Percentiles rank a stretch among this genome's conserved stretches.
These are phyloP conservation scores for Nemotelus pantherinus DNA, from an alignment of 2,888 invertebrate species.

Conservation along the genomic window DNA sequence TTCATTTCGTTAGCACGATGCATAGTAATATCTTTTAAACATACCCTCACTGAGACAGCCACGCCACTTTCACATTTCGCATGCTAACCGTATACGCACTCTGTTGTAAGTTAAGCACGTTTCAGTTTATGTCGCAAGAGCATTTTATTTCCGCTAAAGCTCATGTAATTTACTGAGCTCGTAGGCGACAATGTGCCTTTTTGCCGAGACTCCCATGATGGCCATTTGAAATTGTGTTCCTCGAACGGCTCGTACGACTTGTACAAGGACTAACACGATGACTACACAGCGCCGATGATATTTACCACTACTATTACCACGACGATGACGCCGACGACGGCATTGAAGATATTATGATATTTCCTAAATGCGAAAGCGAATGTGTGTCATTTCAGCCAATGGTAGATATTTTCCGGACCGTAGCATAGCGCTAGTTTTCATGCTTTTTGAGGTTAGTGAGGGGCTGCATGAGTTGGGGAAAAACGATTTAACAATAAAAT, in stretches of 20 bases:
- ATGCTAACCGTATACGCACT: no score
- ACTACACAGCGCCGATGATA: neutral
- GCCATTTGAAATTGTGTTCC: conserved; percentile 43
- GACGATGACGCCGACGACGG: conserved; percentile 16
- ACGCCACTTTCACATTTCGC: neutral
- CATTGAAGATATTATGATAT: conserved; percentile 7
- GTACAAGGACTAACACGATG: neutral
- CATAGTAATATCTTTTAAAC: conserved; percentile 27
- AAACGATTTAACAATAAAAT: conserved; percentile 21
- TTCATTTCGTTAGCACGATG: conserved; percentile 12
- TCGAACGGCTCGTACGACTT: conserved; percentile 18
- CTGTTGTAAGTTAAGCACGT: conserved; percentile 27
- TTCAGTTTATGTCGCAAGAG: conserved; percentile 39
- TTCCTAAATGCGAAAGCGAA: conserved; percentile 7
- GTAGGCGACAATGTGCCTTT: conserved; percentile 44
- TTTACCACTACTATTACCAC: neutral
- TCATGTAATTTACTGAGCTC: conserved; percentile 43
- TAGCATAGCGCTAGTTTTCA: neutral
- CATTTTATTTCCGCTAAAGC: conserved; percentile 44
- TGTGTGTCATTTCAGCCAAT: conserved; percentile 1
- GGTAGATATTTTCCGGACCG: neutral
- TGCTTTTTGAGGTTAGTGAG: neutral
- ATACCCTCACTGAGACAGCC: neutral
- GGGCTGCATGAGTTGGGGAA: neutral
- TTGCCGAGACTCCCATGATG: conserved; percentile 35